phyloP scores from a whole-genome alignment of 2,113 vertebrate species.

The Vulpes lagopus region DNA sequence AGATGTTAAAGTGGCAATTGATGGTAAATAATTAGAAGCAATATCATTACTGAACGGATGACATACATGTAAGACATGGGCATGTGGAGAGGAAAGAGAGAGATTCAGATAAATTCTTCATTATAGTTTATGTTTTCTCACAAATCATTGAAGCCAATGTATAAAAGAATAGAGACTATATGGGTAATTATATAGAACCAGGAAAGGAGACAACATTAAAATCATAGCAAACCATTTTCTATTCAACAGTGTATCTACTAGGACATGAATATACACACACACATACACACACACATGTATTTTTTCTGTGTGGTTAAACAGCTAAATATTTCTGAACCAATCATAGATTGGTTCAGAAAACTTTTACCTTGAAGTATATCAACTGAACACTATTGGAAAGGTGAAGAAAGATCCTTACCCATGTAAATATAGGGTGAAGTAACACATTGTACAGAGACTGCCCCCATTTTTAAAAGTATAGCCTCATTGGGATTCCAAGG shows the following conservation, averaged over 20 bases:
- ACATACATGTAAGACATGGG: not conserved
- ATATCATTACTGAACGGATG: not conserved
- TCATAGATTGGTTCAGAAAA: not conserved
- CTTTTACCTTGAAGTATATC: not conserved
- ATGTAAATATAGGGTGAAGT: not conserved
- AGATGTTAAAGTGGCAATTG: not conserved
- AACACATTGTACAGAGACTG: not conserved
- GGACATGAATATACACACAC: not conserved
- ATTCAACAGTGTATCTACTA: not conserved
- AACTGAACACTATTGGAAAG: not conserved
- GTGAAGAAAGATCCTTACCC: not conserved
- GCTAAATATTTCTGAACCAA: not conserved
- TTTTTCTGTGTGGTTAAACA: not conserved
- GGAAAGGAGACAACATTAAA: not conserved
- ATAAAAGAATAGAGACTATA: not conserved
- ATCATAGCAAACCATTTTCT: not conserved
- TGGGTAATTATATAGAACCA: not conserved
- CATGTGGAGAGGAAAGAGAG: not conserved
- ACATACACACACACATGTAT: too few species aligned
- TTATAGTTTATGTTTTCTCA: slow-evolving; percentile 8
- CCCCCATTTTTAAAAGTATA: not conserved
- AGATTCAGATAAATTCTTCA: not conserved
- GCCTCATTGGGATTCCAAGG: not conserved
- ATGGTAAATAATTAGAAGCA: not conserved
- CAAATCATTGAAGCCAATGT: not conserved